phyloP scores from a whole-genome alignment of 1,140 invertebrate genomes.

The Nephila pilipes region DNA sequence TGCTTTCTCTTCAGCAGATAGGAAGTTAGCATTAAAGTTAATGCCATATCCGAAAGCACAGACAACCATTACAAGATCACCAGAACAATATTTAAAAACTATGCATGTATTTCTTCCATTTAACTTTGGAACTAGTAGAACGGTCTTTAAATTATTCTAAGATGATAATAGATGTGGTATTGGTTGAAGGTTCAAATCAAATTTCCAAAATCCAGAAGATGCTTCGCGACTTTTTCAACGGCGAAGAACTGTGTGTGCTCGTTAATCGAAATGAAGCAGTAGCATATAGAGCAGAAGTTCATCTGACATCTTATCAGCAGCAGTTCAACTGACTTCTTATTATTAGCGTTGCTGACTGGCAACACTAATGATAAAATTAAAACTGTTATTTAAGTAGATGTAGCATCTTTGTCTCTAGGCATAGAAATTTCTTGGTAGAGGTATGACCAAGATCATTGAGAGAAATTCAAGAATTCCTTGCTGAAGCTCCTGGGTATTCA shows the following conservation, averaged over 20 bases:
- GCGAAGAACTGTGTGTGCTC: slow-evolving; percentile 87
- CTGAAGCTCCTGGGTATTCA: slow-evolving; percentile 94
- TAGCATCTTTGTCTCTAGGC: slow-evolving; percentile 83
- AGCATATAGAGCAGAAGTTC: slow-evolving; percentile 84
- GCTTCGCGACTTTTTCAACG: slow-evolving; percentile 80
- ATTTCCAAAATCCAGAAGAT: slow-evolving; percentile 81
- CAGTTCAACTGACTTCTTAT: too few species aligned
- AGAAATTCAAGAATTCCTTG: too few species aligned
- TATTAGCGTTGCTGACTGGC: slow-evolving; percentile 82
- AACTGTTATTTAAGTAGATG: slow-evolving; percentile 81
- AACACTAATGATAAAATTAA: slow-evolving; percentile 78
- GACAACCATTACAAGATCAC: slow-evolving; percentile 82
- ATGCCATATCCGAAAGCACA: slow-evolving; percentile 88
- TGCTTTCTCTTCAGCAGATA: slow-evolving; percentile 81
- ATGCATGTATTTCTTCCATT: slow-evolving; percentile 78
- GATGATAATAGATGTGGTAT: slow-evolving; percentile 83
- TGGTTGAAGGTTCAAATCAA: slow-evolving; percentile 83
- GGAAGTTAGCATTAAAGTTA: slow-evolving; percentile 85
- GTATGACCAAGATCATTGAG: too few species aligned
- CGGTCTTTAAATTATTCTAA: slow-evolving; percentile 82
- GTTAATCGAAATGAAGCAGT: slow-evolving; percentile 84
- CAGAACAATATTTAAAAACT: slow-evolving; percentile 82
- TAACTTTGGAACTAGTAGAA: slow-evolving; percentile 79
- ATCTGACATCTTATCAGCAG: too few species aligned
- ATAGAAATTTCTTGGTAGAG: slow-evolving; percentile 86